These are phyloP conservation scores for Euglossa dilemma DNA, from an alignment of 1,140 invertebrate genomes.

Conservation along the genomic window DNA sequence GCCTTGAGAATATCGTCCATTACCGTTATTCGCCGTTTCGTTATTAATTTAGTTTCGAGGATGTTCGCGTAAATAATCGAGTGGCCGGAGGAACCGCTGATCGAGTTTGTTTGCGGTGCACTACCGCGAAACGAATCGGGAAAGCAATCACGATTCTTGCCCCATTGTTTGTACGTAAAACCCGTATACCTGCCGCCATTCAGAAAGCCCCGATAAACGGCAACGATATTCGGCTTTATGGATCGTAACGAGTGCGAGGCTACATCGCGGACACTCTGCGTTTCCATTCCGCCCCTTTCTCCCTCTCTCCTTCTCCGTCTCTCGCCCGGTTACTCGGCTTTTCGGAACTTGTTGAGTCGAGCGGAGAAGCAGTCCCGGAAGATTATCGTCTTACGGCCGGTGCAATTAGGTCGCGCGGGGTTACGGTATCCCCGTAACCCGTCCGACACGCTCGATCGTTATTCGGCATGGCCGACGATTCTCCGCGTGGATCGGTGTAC, in stretches of 20 bases:
- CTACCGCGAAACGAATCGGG: neutral
- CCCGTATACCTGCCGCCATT: neutral
- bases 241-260: neutral
- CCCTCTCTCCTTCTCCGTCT: too few relatives aligned
- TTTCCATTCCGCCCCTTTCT: too few relatives aligned
- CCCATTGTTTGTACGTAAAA: neutral
- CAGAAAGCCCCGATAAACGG: neutral
- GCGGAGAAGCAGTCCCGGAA: neutral
- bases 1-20: slow-evolving; percentile 15
- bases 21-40: slow-evolving; percentile 28
- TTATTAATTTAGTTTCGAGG: slow-evolving; percentile 45
- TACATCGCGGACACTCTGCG: neutral
- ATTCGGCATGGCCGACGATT: neutral
- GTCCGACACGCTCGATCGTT: too few relatives aligned
- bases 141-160: too few relatives aligned
- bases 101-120: neutral
- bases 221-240: neutral
- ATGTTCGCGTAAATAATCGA: slow-evolving; percentile 41
- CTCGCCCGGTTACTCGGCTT: too few relatives aligned
- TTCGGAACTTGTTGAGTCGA: neutral
- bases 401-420: neutral
- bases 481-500: neutral
- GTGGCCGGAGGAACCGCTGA: slow-evolving; percentile 1
- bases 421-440: neutral
- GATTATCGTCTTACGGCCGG: neutral